These are phyloP conservation scores for Periparus ater DNA, from an alignment of 2,797 vertebrate genomes.

Conservation along the genomic window DNA sequence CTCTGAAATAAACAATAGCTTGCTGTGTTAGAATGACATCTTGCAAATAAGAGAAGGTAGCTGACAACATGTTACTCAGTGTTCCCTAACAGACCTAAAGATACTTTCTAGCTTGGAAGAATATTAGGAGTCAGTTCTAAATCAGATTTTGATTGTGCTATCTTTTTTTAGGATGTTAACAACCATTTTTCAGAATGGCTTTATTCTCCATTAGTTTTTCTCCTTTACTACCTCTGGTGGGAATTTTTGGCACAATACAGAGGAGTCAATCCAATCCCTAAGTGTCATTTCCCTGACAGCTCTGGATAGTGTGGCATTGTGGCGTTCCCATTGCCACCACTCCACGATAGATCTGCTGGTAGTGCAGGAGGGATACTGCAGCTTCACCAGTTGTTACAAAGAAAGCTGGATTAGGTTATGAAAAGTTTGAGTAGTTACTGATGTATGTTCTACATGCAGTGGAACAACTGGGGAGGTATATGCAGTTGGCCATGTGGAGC, in stretches of 20 bases:
- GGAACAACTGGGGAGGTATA: neutral
- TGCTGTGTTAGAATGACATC: neutral
- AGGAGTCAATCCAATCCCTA: neutral
- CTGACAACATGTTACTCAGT: neutral
- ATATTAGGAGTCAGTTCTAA: neutral
- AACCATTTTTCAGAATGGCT: neutral
- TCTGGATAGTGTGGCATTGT: neutral
- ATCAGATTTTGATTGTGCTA: neutral
- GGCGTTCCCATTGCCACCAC: neutral
- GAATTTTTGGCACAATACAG: neutral
- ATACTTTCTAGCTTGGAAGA: neutral
- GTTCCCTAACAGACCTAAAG: neutral
- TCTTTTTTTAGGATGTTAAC: neutral
- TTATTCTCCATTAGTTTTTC: neutral
- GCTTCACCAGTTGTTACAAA: neutral
- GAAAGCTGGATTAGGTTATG: neutral
- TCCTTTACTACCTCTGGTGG: neutral
- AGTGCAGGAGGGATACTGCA: accelerated
- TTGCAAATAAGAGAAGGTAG: neutral
- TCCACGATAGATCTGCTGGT: accelerated
- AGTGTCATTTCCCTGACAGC: neutral
- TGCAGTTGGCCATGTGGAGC: neutral
- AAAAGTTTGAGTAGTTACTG: neutral
- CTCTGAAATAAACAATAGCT: neutral
- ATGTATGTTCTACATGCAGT: neutral